Evolutionary conservation across 1,140 invertebrate genomes (phyloP).

Genomic region (Drosophila baimaii): DNA sequence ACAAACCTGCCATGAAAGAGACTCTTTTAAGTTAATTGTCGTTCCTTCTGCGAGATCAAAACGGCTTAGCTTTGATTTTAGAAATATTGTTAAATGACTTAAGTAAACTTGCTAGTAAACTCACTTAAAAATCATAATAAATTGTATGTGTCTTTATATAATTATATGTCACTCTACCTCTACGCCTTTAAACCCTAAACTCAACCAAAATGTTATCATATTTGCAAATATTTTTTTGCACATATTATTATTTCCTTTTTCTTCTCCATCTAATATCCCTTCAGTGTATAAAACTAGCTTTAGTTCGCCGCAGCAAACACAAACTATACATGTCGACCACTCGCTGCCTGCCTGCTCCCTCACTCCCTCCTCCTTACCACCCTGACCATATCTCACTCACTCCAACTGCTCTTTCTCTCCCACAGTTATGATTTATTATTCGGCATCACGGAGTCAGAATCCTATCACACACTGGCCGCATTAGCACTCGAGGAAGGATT

Average conservation of each 20-base stretch:
- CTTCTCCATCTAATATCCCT: not conserved
- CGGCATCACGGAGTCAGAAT: constrained; percentile 94
- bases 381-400: constrained; percentile 18
- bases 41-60: no score
- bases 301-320: constrained; percentile 26
- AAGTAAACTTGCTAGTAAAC: no score
- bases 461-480: constrained; percentile 90
- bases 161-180: no score
- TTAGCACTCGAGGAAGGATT: constrained; percentile 91
- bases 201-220: not conserved
- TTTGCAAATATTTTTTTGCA: not conserved
- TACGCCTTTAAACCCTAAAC: not conserved
- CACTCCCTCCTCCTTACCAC: not conserved
- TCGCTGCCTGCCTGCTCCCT: not conserved
- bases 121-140: no score
- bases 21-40: no score
- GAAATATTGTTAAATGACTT: no score
- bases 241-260: not conserved
- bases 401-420: constrained; percentile 34
- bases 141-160: no score
- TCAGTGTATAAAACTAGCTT: constrained; percentile 32
- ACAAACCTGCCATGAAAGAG: no score
- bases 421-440: constrained; percentile 93
- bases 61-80: no score
- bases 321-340: constrained; percentile 41